Evolutionary conservation across 2,797 vertebrate genomes (phyloP).

Genomic region (Anabas testudineus): DNA sequence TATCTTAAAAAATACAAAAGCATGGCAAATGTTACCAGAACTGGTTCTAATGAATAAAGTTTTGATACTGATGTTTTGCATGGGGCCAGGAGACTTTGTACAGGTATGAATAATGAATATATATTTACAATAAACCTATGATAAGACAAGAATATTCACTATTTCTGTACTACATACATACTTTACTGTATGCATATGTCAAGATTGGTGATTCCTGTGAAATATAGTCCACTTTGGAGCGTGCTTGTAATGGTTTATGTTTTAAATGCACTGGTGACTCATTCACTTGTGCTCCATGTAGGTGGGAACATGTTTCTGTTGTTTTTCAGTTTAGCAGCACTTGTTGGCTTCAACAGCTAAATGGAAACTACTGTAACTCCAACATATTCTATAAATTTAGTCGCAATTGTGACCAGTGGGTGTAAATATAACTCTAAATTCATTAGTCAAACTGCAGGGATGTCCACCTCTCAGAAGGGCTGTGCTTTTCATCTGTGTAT

Average conservation of each 20-base stretch:
- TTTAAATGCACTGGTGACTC: constrained; percentile 39
- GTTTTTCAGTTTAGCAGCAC: neutral
- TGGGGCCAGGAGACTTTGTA: constrained; percentile 84
- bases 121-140: constrained; percentile 87
- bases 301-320: constrained; percentile 30
- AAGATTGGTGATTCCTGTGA: neutral
- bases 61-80: constrained; percentile 85
- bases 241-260: neutral
- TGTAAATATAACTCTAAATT: neutral
- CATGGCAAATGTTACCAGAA: constrained; percentile 72
- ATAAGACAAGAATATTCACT: constrained; percentile 64
- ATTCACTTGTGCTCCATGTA: constrained; percentile 12
- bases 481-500: neutral
- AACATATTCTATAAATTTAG: too few species aligned
- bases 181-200: neutral
- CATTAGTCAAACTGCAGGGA: neutral
- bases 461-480: neutral
- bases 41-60: constrained; percentile 66
- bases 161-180: constrained; percentile 22
- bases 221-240: neutral
- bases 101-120: constrained; percentile 77
- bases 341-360: constrained; percentile 12
- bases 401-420: too few species aligned
- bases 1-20: constrained; percentile 47
- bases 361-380: neutral